Evolutionary conservation across 2,888 invertebrate genomes (phyloP).

Genomic region (Calameuta pallipes): DNA sequence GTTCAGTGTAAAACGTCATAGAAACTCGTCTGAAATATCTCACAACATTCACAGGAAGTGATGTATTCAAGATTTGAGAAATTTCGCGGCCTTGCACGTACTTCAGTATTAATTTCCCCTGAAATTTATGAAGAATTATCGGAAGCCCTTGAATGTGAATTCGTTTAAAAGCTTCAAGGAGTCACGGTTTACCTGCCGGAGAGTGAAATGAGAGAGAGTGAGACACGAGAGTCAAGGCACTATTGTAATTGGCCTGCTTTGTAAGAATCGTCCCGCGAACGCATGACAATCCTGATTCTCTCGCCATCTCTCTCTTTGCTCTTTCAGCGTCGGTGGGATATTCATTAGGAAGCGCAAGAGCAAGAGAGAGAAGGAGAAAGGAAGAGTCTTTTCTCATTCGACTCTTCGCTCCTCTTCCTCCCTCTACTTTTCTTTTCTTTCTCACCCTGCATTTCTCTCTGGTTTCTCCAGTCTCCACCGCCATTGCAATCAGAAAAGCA

Average conservation of each 20-base stretch:
- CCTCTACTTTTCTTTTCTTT: conserved; percentile 4
- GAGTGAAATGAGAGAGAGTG: background rate
- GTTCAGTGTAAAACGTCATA: background rate
- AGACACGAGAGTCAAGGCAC: background rate
- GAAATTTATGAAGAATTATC: background rate
- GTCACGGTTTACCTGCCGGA: background rate
- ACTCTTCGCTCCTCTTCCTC: background rate
- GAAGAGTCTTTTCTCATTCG: background rate
- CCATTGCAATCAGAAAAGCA: conserved; percentile 11
- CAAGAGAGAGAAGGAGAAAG: background rate
- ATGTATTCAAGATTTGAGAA: background rate
- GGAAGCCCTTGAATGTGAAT: background rate
- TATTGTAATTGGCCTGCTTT: background rate
- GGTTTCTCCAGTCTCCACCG: background rate
- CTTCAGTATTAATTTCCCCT: background rate
- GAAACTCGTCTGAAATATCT: background rate
- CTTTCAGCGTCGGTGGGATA: background rate
- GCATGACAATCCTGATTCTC: background rate
- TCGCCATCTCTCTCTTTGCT: background rate
- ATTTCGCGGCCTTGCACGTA: background rate
- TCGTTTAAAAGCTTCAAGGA: background rate
- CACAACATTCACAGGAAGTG: background rate
- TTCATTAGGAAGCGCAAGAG: background rate
- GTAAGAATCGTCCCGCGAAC: background rate
- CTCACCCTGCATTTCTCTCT: background rate